Evolutionary conservation across 2,888 invertebrate species (phyloP), one percentile per base, ranked within the genome.

Genomic region (Andrena fulva): DNA sequence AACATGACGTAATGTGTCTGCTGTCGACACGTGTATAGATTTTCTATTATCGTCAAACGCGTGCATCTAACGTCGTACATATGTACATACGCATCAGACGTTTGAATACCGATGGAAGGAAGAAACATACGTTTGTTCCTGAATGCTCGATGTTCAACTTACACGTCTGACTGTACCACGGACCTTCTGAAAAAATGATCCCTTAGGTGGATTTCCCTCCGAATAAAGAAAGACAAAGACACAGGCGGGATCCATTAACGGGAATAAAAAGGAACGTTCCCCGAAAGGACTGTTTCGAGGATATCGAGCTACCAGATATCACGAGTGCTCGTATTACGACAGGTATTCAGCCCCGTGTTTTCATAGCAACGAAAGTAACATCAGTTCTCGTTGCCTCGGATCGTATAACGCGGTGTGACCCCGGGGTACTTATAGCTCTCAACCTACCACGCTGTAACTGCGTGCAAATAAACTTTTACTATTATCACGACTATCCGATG

Each of bases 401-500:
- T 33, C 16, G 35, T 35, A 72, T 52, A 77, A 64, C 56, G 24
- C 24, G 27, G 16, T 29, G 12, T 24, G 29, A 12, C 66, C 8
- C 7, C 31, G 33, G 56, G 20, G 42, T 67, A 67, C 80, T 67
- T 59, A 62, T 62, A 68, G 54, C 69, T 56, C 20, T 62, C 12
- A 6, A 29, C n/a, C n/a, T 12, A 20, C n/a, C 3, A 2, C 42
- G 10, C 6, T 20, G 63, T 73, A 78, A 84, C 74, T 63, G 75
- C 64, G 52, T 33, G 31, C 20, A 63, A 50, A 75, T 84, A 83
- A 83, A 83, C 68, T 68, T 83, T 84, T 79, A 84, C 54, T 83
- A 71, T 84, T 84, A 84, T 83, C 73, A 29, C n/a, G 69, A 60
- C 42, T 27, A 42, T 56, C 48, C 42, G 68, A 63, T 27, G 56